Evolutionary conservation across 2,888 invertebrate species (phyloP), one percentile per base, ranked within the genome.

Genomic region (Metellina segmentata): DNA sequence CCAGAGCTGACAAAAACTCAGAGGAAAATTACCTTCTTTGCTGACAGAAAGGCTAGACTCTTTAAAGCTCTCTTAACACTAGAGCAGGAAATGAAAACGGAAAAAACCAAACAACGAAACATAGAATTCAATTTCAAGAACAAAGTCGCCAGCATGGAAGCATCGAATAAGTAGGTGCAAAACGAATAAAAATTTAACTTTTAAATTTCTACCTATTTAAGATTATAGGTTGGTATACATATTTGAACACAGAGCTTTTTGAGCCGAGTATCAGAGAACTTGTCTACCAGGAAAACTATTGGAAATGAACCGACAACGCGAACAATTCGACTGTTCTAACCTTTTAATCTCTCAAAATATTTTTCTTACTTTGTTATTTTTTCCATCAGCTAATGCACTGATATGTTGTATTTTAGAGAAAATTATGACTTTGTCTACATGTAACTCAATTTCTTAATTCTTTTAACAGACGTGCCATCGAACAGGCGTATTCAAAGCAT

Each of bases 1-100:
- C 91, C 91, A 48, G 69, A 83, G 53, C 72, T 87, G 2, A 91
- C 91, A 0, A 87, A 88, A 83, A 82, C 78, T 48, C 87, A 91
- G 16, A 77, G 83, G 11, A 48, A 88, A 61, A 53, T 91, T 7
- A 5, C 78, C 4, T 71, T 34, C 69, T n/a, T 78, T 8, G 72
- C 48, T 52, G 79, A 86, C 52, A 53, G 51, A 61, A 90, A 86
- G 20, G 16, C 34, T 1, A 7, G 7, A 0, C 71, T 91, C 9
- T 74, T 52, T 6, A 69, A 77, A 71, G 78, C 61, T 5, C 72
- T 91, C 6, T 19, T 20, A 9, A 52, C 13, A 16, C n/a, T 79
- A 16, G 83, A 82, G 34, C 20, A 83, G 49, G 77, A 87, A 74
- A 83, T 87, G 6, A 34, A n/a, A 34, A 52, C 16, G 19, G 91